phyloP scores from a whole-genome alignment of 2,888 invertebrate species.

The Leptothorax acervorum region DNA sequence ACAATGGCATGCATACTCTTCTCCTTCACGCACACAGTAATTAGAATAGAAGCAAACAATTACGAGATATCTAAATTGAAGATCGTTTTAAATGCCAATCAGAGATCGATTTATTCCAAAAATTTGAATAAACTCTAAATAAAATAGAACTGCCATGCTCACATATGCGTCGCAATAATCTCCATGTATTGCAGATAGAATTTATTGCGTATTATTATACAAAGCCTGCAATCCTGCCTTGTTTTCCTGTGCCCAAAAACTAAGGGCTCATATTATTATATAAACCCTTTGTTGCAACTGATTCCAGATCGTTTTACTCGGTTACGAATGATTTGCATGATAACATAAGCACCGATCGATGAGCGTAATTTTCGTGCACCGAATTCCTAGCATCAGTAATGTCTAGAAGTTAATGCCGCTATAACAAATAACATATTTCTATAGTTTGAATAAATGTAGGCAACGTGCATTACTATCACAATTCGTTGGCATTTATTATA shows the following conservation, averaged over 20 bases:
- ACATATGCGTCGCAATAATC: not conserved
- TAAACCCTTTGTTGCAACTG: constrained; percentile 20
- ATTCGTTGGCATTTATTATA: not conserved
- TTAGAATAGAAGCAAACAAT: constrained; percentile 10
- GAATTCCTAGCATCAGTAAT: not conserved
- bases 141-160: not conserved
- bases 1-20: not conserved
- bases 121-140: constrained; percentile 16
- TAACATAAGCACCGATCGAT: constrained; percentile 5
- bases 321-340: not conserved
- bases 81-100: constrained; percentile 3
- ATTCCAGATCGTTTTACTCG: constrained; percentile 7
- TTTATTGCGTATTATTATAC: constrained; percentile 24
- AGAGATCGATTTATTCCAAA: constrained; percentile 5
- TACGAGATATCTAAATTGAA: constrained; percentile 15
- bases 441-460: not conserved
- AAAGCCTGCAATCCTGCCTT: constrained; percentile 15
- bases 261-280: not conserved
- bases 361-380: not conserved
- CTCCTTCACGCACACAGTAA: not conserved
- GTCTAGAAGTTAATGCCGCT: not conserved
- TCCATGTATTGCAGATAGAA: not conserved
- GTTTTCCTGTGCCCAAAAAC: not conserved
- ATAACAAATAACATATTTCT: not conserved
- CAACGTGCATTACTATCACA: not conserved